phyloP scores from a whole-genome alignment of 2,113 vertebrate species.

The Neofelis nebulosa region DNA sequence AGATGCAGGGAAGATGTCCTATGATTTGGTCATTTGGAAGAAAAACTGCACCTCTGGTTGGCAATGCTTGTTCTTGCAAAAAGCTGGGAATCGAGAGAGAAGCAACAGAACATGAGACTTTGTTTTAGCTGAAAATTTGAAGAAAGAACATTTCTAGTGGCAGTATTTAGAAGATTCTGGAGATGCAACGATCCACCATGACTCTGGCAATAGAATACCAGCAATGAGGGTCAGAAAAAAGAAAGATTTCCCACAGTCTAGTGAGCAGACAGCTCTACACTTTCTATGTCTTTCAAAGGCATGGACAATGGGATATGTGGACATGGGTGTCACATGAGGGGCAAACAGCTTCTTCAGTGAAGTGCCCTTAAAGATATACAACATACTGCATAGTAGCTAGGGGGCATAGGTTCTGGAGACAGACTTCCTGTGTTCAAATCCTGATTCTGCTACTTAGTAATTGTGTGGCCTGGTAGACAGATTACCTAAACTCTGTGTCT shows the following conservation, averaged over 20 bases:
- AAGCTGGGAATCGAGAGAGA: slow-evolving; percentile 42
- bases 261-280: not conserved
- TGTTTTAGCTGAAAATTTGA: slow-evolving; percentile 49
- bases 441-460: slow-evolving; percentile 16
- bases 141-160: not conserved
- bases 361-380: not conserved
- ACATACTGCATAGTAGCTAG: not conserved
- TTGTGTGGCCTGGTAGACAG: not conserved
- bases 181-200: not conserved
- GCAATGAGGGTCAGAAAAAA: slow-evolving; percentile 10
- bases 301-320: not conserved
- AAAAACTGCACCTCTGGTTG: slow-evolving; percentile 34
- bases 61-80: slow-evolving; percentile 43
- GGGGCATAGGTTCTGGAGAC: not conserved
- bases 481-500: slow-evolving; percentile 24
- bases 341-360: slow-evolving; percentile 1
- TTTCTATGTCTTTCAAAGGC: not conserved
- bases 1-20: not conserved
- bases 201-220: slow-evolving; percentile 33
- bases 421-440: slow-evolving; percentile 3
- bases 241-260: not conserved
- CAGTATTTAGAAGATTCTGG: slow-evolving; percentile 12
- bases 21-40: slow-evolving; percentile 54
- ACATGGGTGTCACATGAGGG: not conserved
- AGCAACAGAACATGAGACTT: slow-evolving; percentile 41